phyloP scores from a whole-genome alignment of 2,113 vertebrate species.

The Nerophis ophidion region DNA sequence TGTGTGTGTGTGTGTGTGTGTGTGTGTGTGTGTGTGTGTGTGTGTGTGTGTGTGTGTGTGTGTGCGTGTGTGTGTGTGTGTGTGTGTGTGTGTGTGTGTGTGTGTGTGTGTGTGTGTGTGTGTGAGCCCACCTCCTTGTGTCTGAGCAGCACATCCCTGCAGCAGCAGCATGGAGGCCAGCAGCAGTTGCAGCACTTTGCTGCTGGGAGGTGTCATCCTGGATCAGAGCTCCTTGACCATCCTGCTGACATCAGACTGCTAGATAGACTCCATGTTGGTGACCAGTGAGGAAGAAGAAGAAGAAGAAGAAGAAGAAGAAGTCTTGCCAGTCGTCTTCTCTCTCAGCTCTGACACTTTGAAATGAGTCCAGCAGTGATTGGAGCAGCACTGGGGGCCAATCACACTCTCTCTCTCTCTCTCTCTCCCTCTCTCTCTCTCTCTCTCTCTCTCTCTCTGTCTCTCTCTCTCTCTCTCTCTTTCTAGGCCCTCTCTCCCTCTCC shows the following conservation, averaged over 20 bases:
- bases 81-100: constrained; percentile 13
- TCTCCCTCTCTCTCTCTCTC: no score
- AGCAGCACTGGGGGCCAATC: constrained; percentile 48
- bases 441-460: no score
- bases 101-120: constrained; percentile 7
- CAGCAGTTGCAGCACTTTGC: constrained; percentile 42
- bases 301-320: background rate
- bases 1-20: background rate
- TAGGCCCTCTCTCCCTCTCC: no score
- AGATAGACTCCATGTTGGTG: constrained; percentile 8
- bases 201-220: constrained; percentile 30
- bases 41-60: background rate
- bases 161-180: constrained; percentile 14
- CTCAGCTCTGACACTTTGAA: constrained; percentile 14
- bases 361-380: constrained; percentile 47
- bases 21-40: background rate
- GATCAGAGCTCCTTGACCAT: constrained; percentile 3
- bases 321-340: background rate
- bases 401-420: constrained; percentile 17
- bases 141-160: constrained; percentile 44
- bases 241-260: no score
- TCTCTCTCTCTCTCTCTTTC: no score
- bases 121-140: constrained; percentile 52
- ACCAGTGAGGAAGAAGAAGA: background rate
- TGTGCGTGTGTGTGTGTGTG: constrained; percentile 10